Percentiles rank a stretch among this genome's conserved stretches.
Evolutionary conservation across 1,140 invertebrate genomes (phyloP).

Genomic region (Drosophila azteca): DNA sequence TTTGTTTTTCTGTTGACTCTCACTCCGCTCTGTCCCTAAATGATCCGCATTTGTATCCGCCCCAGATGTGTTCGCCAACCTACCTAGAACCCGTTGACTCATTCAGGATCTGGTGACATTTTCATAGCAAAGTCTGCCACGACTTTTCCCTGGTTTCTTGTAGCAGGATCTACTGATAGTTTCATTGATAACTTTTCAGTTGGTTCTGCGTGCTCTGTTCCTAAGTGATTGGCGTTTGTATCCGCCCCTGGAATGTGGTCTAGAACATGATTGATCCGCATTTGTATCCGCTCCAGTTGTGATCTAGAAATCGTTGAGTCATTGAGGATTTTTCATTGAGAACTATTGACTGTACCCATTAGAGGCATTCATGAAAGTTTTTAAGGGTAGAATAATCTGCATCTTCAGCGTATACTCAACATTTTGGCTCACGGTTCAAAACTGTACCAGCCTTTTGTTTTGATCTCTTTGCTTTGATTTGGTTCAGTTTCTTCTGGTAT

Average conservation of each 20-base stretch:
- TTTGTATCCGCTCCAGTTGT: slow-evolving; percentile 40
- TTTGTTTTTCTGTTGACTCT: slow-evolving; percentile 37
- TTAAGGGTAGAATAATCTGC: too few relatives aligned
- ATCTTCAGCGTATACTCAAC: too few relatives aligned
- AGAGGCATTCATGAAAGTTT: too few relatives aligned
- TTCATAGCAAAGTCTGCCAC: too few relatives aligned
- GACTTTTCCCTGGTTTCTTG: too few relatives aligned
- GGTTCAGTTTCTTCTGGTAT: slow-evolving; percentile 12
- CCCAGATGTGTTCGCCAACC: neutral
- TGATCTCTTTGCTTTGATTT: slow-evolving; percentile 1
- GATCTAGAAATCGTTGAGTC: slow-evolving; percentile 21
- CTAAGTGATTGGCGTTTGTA: too few relatives aligned
- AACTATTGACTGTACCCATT: too few relatives aligned
- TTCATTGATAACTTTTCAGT: too few relatives aligned
- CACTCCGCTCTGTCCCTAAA: slow-evolving; percentile 41
- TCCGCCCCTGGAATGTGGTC: too few relatives aligned
- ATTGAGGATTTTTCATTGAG: slow-evolving; percentile 26
- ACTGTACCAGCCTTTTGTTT: slow-evolving; percentile 7
- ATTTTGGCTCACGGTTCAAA: too few relatives aligned
- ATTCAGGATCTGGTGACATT: slow-evolving; percentile 35
- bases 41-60: slow-evolving; percentile 48
- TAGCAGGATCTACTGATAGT: too few relatives aligned
- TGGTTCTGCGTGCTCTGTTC: too few relatives aligned
- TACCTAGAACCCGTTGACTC: slow-evolving; percentile 24
- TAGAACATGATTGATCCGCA: slow-evolving; percentile 31